Conservation (phyloP, 2,113 vertebrate species). For the Origma solitaria region DNA sequence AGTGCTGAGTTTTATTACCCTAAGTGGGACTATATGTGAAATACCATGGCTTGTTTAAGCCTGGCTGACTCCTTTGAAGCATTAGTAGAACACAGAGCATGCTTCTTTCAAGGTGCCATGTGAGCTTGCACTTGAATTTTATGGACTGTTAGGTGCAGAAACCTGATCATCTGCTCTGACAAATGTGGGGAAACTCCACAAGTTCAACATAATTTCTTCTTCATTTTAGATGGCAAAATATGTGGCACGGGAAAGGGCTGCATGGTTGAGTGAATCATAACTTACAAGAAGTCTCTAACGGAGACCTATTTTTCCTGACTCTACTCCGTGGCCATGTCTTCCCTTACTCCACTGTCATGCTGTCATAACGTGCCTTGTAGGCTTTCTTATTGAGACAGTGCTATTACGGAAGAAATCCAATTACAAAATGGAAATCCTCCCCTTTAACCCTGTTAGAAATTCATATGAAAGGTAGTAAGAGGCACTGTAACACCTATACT, state of each 20-base stretch:
- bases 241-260: background rate
- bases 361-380: background rate
- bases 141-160: background rate
- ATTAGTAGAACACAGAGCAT: background rate
- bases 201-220: background rate
- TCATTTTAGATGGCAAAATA: background rate
- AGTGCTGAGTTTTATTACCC: background rate
- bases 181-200: background rate
- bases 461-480: background rate
- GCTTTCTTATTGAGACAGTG: background rate
- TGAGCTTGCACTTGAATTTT: background rate
- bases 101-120: background rate
- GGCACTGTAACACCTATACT: background rate
- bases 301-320: background rate
- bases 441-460: background rate
- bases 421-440: background rate
- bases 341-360: background rate
- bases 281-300: background rate
- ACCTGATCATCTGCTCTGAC: background rate
- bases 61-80: background rate
- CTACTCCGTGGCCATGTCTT: background rate
- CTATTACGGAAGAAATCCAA: background rate
- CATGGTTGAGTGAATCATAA: background rate
- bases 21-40: background rate
- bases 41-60: background rate